These are phyloP conservation scores for Tonatia bakeri DNA, from an alignment of 2,113 vertebrate species.

Conservation along the genomic window DNA sequence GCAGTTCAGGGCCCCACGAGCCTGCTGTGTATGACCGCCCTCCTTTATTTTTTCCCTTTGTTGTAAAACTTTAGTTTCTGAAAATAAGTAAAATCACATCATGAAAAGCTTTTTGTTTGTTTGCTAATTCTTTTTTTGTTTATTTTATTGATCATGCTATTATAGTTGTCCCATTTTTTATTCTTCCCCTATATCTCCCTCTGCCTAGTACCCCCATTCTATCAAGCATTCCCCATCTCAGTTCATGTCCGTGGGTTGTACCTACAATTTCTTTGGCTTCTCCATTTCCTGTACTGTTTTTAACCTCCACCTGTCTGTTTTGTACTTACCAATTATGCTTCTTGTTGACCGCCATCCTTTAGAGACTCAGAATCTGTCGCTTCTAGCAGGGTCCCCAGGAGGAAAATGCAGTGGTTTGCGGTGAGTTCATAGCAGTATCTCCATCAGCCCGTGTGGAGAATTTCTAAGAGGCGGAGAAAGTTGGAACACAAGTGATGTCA, in stretches of 20 bases:
- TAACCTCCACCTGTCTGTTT: too few species aligned
- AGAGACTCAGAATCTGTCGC: neutral
- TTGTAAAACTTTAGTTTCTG: neutral
- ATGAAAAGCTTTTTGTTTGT: neutral
- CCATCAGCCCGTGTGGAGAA: neutral
- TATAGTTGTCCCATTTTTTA: too few species aligned
- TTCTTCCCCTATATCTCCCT: too few species aligned
- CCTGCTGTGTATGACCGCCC: neutral
- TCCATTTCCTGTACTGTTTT: too few species aligned
- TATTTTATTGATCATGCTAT: too few species aligned
- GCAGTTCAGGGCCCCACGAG: neutral
- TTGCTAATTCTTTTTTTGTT: too few species aligned
- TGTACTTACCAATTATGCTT: too few species aligned
- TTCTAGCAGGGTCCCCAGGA: neutral
- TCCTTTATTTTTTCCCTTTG: neutral
- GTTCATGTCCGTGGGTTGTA: too few species aligned
- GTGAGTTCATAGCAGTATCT: neutral
- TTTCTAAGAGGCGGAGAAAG: neutral
- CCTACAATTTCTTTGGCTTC: too few species aligned
- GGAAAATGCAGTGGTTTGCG: neutral
- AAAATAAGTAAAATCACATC: conserved; percentile 6
- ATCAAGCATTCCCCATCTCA: too few species aligned
- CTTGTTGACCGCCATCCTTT: neutral
- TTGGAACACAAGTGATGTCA: neutral
- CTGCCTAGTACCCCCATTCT: too few species aligned